phyloP scores from a whole-genome alignment of 2,797 vertebrate species.

The Mallotus villosus region DNA sequence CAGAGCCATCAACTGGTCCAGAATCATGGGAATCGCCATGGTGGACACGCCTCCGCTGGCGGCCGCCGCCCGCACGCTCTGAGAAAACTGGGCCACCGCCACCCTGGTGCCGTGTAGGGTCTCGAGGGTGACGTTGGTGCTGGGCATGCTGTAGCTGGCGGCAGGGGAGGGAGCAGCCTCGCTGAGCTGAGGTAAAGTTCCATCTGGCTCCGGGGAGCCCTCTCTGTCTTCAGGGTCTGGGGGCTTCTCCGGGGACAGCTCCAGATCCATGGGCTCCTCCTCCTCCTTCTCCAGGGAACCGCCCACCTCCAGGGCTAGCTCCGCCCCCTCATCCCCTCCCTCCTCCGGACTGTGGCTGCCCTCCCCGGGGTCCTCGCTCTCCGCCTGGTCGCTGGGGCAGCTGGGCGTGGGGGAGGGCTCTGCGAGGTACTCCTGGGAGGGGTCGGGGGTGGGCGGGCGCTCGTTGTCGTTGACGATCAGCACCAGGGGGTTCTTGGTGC shows the following conservation, averaged over 20 bases:
- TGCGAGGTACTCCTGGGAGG: slow-evolving; percentile 79
- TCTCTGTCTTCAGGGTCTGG: slow-evolving; percentile 77
- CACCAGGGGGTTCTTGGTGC: slow-evolving; percentile 94
- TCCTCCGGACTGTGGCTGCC: slow-evolving; percentile 76
- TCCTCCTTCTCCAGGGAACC: slow-evolving; percentile 78
- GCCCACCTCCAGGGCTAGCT: slow-evolving; percentile 71
- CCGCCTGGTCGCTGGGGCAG: slow-evolving; percentile 86
- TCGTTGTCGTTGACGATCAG: slow-evolving; percentile 95
- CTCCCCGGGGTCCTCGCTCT: slow-evolving; percentile 85
- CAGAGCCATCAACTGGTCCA: slow-evolving; percentile 97
- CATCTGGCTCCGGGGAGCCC: slow-evolving; percentile 76
- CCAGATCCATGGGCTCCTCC: slow-evolving; percentile 94
- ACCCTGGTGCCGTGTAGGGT: slow-evolving; percentile 97
- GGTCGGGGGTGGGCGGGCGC: slow-evolving; percentile 76
- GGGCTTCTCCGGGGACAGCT: slow-evolving; percentile 80
- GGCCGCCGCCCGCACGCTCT: slow-evolving; percentile 77
- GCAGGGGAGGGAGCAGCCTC: slow-evolving; percentile 77
- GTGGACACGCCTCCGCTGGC: slow-evolving; percentile 77
- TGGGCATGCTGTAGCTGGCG: slow-evolving; percentile 88
- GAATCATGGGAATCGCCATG: slow-evolving; percentile 94
- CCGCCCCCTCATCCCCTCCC: slow-evolving; percentile 79
- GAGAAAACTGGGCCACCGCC: slow-evolving; percentile 97
- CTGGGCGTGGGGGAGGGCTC: slow-evolving; percentile 88
- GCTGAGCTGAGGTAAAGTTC: slow-evolving; percentile 85
- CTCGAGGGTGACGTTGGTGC: slow-evolving; percentile 98